Conservation (phyloP, 2,797 vertebrate species). For the Chelmon rostratus region DNA sequence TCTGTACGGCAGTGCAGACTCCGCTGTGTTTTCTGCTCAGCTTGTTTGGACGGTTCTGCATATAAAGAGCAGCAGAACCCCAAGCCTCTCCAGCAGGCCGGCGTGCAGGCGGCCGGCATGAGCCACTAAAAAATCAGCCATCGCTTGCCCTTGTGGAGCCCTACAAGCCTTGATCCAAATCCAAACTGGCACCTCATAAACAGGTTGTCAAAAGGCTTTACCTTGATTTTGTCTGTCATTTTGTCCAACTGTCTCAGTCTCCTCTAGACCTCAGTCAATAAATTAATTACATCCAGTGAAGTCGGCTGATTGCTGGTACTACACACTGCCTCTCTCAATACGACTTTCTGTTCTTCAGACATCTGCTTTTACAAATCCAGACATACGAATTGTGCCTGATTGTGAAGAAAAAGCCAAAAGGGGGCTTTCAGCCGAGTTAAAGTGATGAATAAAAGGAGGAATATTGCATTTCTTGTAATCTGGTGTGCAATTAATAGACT, state of each 20-base stretch:
- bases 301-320: conserved; percentile 33
- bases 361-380: conserved; percentile 31
- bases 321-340: neutral
- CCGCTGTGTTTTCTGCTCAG: neutral
- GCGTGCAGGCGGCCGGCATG: conserved; percentile 18
- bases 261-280: conserved; percentile 68
- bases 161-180: conserved; percentile 75
- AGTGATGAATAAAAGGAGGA: conserved; percentile 3
- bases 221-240: conserved; percentile 80
- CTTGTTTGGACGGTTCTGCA: conserved; percentile 1
- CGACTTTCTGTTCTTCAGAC: conserved; percentile 14
- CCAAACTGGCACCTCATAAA: conserved; percentile 83
- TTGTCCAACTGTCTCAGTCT: conserved; percentile 72
- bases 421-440: neutral
- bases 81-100: conserved; percentile 25
- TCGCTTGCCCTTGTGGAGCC: conserved; percentile 54
- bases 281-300: conserved; percentile 76
- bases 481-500: conserved; percentile 15
- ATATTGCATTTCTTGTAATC: conserved; percentile 13
- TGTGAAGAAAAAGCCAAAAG: conserved; percentile 26
- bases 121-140: conserved; percentile 40
- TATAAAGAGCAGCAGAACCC: conserved; percentile 25
- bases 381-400: conserved; percentile 3
- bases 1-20: neutral
- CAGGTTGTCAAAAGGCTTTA: conserved; percentile 83